A percentile compares a stretch with the other conserved stretches of the same genome.
Conservation (phyloP, 1,140 invertebrate genomes). For the Achroia grisella region DNA sequence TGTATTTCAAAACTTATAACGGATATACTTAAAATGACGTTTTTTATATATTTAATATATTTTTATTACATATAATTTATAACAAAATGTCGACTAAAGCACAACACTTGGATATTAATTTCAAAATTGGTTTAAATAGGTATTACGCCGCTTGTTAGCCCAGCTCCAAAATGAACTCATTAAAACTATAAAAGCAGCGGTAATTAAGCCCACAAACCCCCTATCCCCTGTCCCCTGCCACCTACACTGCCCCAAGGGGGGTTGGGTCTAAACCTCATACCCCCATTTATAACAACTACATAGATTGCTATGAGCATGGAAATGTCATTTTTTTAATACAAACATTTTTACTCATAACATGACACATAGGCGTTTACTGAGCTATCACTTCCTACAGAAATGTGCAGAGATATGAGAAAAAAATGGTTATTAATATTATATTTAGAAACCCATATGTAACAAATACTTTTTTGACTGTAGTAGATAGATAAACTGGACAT, state of each 20-base stretch:
- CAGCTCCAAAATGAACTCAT: slow-evolving; percentile 70
- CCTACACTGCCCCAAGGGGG: slow-evolving; percentile 23
- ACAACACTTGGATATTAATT: slow-evolving; percentile 59
- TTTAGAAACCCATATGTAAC: too few species aligned
- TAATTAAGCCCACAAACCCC: slow-evolving; percentile 62
- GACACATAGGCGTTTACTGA: too few species aligned
- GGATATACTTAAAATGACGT: too few species aligned
- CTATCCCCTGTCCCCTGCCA: slow-evolving; percentile 9
- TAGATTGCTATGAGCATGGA: background rate
- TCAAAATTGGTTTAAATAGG: slow-evolving; percentile 72
- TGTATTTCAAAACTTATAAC: too few species aligned
- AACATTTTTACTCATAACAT: too few species aligned
- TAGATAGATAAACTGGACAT: too few species aligned
- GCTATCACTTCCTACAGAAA: too few species aligned
- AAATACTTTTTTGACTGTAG: too few species aligned
- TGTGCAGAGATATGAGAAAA: too few species aligned
- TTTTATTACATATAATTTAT: background rate
- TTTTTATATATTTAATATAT: too few species aligned
- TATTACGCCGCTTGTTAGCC: slow-evolving; percentile 69
- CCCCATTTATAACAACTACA: background rate
- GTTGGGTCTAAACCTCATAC: slow-evolving; percentile 5
- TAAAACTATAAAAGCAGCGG: slow-evolving; percentile 72
- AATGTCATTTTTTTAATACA: slow-evolving; percentile 11
- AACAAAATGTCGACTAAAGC: slow-evolving; percentile 23
- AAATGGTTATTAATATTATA: too few species aligned